phyloP scores from a whole-genome alignment of 35 echinoderm and acorn worm species.

The Ophioderma brevispina region DNA sequence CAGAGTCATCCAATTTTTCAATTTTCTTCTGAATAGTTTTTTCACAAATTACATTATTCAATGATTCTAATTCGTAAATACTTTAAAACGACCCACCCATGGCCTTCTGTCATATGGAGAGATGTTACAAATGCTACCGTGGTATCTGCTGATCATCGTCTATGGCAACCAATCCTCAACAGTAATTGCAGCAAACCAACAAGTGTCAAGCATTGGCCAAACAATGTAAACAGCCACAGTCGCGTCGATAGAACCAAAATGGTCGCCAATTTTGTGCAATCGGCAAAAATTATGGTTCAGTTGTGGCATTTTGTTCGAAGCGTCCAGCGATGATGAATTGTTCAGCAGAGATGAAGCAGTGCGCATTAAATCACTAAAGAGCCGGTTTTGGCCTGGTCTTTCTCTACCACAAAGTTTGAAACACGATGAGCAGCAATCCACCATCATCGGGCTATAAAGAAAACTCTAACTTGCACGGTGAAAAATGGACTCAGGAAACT shows the following conservation, averaged over 20 bases:
- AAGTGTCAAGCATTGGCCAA: background rate
- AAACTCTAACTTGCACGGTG: background rate
- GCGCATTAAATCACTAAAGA: background rate
- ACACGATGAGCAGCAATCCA: background rate
- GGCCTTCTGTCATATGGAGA: constrained; percentile 29
- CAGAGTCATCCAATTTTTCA: too few relatives aligned
- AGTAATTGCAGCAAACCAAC: background rate
- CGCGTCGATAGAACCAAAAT: background rate
- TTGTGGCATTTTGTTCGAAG: background rate
- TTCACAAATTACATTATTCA: too few relatives aligned
- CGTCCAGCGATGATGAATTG: background rate
- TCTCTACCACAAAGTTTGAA: background rate
- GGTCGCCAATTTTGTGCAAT: background rate
- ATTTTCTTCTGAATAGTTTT: too few relatives aligned
- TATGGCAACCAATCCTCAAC: background rate
- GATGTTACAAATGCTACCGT: constrained; percentile 31
- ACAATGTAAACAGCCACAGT: background rate
- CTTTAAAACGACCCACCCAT: constrained; percentile 35
- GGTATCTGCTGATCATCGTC: constrained; percentile 3
- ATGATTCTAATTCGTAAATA: too few relatives aligned
- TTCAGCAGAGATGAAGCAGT: background rate
- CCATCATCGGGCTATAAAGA: background rate
- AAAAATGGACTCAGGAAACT: background rate
- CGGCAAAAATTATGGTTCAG: background rate
- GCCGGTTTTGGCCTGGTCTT: background rate